These are phyloP conservation scores for Lagodon rhomboides DNA, from an alignment of 2,797 vertebrate species.

Conservation along the genomic window DNA sequence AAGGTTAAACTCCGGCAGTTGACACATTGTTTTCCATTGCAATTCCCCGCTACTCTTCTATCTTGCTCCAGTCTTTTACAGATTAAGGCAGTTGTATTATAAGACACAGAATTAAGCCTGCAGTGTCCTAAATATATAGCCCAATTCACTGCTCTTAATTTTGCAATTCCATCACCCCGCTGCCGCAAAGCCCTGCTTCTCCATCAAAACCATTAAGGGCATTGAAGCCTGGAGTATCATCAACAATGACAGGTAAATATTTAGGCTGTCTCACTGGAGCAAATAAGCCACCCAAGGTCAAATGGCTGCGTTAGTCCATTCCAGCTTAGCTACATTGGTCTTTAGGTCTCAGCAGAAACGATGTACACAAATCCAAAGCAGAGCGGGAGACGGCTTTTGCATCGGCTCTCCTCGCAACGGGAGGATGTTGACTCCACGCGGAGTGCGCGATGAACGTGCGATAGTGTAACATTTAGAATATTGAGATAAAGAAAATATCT, in stretches of 20 bases:
- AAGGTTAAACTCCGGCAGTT: slow-evolving; percentile 78
- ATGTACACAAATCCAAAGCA: slow-evolving; percentile 69
- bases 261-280: slow-evolving; percentile 84
- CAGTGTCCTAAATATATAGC: slow-evolving; percentile 81
- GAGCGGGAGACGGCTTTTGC: slow-evolving; percentile 42
- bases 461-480: slow-evolving; percentile 79
- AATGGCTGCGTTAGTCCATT: slow-evolving; percentile 75
- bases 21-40: slow-evolving; percentile 80
- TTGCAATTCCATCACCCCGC: slow-evolving; percentile 81
- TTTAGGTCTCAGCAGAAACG: slow-evolving; percentile 74
- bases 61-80: slow-evolving; percentile 77
- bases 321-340: slow-evolving; percentile 73
- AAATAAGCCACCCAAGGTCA: slow-evolving; percentile 84
- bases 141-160: slow-evolving; percentile 85
- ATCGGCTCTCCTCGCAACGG: slow-evolving; percentile 30
- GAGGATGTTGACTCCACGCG: slow-evolving; percentile 46
- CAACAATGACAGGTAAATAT: slow-evolving; percentile 89
- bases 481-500: slow-evolving; percentile 69
- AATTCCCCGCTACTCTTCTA: slow-evolving; percentile 75
- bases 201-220: slow-evolving; percentile 85
- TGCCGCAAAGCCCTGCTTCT: slow-evolving; percentile 80
- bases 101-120: slow-evolving; percentile 81
- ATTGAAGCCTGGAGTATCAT: slow-evolving; percentile 83
- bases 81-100: slow-evolving; percentile 81
- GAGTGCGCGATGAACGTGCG: slow-evolving; percentile 38